Percentiles rank a stretch among this genome's conserved stretches.
These are phyloP conservation scores for Zygogramma bicolorata DNA, from an alignment of 2,888 invertebrate genomes.

Conservation along the genomic window DNA sequence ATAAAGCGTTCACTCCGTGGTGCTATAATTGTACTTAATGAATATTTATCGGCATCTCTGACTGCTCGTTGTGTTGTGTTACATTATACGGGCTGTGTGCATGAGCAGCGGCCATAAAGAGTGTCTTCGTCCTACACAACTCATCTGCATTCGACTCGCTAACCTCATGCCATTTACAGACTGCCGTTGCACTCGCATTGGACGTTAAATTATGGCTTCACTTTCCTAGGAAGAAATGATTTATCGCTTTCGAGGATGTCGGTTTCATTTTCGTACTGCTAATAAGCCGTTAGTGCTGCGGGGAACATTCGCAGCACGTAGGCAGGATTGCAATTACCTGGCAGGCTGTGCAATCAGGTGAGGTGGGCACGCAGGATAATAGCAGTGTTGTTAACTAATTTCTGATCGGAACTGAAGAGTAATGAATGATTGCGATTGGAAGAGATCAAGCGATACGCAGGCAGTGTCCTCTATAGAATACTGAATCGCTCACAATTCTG, in stretches of 20 bases:
- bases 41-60: constrained; percentile 66
- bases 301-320: constrained; percentile 24
- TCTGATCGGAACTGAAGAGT: neutral
- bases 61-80: constrained; percentile 49
- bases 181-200: constrained; percentile 59
- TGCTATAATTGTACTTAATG: constrained; percentile 68
- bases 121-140: constrained; percentile 62
- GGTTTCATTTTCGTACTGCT: constrained; percentile 36
- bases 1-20: constrained; percentile 66
- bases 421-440: neutral
- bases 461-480: neutral
- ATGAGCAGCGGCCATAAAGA: constrained; percentile 63
- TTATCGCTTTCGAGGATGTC: constrained; percentile 46
- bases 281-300: constrained; percentile 31
- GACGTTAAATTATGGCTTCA: constrained; percentile 62
- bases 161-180: constrained; percentile 64
- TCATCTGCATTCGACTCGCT: constrained; percentile 65
- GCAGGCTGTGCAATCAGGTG: constrained; percentile 22
- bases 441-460: neutral
- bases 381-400: constrained; percentile 11
- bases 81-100: constrained; percentile 61
- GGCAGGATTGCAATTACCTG: constrained; percentile 34
- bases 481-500: no score
- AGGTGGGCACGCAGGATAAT: constrained; percentile 3
- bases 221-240: constrained; percentile 60